Conservation (phyloP, 2,113 vertebrate genomes). For the Phalacrocorax brasilianus region DNA sequence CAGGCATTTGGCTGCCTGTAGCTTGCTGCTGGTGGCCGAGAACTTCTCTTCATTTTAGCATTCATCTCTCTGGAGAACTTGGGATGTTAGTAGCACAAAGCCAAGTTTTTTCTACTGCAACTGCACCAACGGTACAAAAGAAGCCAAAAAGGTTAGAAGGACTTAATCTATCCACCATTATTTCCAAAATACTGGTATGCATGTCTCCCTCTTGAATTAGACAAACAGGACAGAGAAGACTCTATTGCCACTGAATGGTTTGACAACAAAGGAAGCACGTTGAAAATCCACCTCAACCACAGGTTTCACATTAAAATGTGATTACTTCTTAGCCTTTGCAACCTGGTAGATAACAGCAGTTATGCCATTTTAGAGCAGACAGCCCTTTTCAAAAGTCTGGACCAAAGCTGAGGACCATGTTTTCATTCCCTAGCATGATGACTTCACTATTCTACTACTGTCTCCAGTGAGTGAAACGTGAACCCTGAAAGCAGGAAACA, state of each 20-base stretch:
- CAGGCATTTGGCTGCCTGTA: constrained; percentile 54
- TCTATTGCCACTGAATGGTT: neutral
- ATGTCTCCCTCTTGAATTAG: neutral
- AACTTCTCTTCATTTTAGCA: neutral
- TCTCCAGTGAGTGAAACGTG: neutral
- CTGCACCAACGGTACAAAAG: neutral
- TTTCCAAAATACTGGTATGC: neutral
- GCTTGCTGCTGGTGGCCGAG: neutral
- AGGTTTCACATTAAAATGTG: neutral
- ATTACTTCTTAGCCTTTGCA: neutral
- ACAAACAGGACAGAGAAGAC: neutral
- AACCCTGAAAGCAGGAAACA: neutral
- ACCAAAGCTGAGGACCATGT: neutral
- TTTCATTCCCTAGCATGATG: neutral
- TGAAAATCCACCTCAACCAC: neutral
- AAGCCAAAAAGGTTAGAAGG: neutral
- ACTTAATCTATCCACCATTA: neutral
- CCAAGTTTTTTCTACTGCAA: neutral
- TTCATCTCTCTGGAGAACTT: neutral
- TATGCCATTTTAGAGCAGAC: neutral
- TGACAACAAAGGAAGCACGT: neutral
- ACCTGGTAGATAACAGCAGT: neutral
- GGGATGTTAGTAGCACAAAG: neutral
- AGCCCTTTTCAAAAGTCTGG: neutral
- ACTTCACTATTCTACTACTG: neutral